Percentiles rank a stretch among this genome's conserved stretches.
Conservation (phyloP, 2,888 invertebrate species). For the Aporophyla lueneburgensis region DNA sequence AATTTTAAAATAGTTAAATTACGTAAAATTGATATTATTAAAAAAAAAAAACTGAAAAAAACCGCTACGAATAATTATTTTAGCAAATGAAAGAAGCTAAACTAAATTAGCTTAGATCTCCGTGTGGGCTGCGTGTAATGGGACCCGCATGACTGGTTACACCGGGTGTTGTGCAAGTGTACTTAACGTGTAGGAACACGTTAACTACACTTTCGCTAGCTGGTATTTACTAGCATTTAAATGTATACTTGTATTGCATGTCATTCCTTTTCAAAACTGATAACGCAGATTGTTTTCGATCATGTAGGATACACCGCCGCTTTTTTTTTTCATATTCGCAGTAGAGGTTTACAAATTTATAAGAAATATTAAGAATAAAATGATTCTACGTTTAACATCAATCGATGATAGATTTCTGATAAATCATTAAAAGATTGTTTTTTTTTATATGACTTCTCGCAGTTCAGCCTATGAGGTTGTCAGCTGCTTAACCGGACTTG, state of each 20-base stretch:
- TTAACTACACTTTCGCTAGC: conserved; percentile 10
- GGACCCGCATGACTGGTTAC: conserved; percentile 18
- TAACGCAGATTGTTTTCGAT: neutral
- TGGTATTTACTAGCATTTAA: conserved; percentile 6
- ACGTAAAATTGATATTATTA: too few species aligned
- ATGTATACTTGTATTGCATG: too few species aligned
- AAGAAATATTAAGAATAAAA: neutral
- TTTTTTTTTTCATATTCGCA: neutral
- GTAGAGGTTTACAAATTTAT: neutral
- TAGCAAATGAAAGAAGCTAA: neutral
- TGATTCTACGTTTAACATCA: neutral
- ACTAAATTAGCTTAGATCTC: neutral
- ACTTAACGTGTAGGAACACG: too few species aligned
- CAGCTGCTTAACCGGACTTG: too few species aligned
- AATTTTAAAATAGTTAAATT: too few species aligned
- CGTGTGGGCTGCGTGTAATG: neutral
- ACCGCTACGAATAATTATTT: neutral
- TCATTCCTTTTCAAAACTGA: neutral
- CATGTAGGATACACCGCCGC: neutral
- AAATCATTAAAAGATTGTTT: neutral
- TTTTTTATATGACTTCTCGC: too few species aligned
- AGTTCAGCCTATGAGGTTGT: too few species aligned
- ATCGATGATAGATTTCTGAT: neutral
- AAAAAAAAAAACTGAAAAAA: conserved; percentile 3
- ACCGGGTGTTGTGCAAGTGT: neutral